A percentile compares a stretch with the other conserved stretches of the same genome.
Conservation (phyloP, 2,113 vertebrate genomes). For the Pachypanchax playfairii region DNA sequence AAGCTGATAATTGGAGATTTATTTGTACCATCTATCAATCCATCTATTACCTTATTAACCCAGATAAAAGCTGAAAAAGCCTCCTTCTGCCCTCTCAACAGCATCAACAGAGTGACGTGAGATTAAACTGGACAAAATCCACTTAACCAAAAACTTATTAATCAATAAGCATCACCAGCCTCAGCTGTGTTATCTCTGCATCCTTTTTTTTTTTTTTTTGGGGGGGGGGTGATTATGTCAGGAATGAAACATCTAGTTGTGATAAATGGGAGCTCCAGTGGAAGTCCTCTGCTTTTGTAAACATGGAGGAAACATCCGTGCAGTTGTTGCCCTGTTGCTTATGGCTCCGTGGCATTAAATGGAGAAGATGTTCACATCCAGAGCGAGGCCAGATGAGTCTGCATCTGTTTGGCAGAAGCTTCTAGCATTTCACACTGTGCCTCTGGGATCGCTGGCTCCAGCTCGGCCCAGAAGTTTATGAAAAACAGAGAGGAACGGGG, state of each 20-base stretch:
- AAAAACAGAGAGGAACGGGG: conserved; percentile 68
- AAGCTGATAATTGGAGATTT: conserved; percentile 81
- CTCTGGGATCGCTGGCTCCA: conserved; percentile 65
- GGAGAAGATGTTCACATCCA: conserved; percentile 58
- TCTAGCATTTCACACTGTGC: conserved; percentile 76
- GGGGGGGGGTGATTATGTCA: conserved; percentile 18
- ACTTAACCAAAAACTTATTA: conserved; percentile 62
- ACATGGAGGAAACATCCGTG: conserved; percentile 18
- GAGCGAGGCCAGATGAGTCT: conserved; percentile 68
- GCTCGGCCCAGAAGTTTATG: conserved; percentile 75
- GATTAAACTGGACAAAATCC: conserved; percentile 64
- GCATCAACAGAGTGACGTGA: conserved; percentile 30
- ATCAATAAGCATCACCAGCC: conserved; percentile 54
- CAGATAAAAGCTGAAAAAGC: conserved; percentile 63
- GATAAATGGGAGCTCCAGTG: not conserved
- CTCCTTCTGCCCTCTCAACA: conserved; percentile 23
- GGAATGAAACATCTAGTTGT: not conserved
- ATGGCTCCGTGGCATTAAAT: conserved; percentile 40
- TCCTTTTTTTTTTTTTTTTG: too few species aligned
- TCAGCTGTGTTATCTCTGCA: not conserved
- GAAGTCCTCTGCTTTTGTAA: not conserved
- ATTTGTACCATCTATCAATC: conserved; percentile 70
- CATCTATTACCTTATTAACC: conserved; percentile 77
- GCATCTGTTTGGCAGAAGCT: conserved; percentile 82
- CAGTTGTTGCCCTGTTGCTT: conserved; percentile 22